Conservation (phyloP, 2,797 vertebrate species). For the Tragelaphus eurycerus region DNA sequence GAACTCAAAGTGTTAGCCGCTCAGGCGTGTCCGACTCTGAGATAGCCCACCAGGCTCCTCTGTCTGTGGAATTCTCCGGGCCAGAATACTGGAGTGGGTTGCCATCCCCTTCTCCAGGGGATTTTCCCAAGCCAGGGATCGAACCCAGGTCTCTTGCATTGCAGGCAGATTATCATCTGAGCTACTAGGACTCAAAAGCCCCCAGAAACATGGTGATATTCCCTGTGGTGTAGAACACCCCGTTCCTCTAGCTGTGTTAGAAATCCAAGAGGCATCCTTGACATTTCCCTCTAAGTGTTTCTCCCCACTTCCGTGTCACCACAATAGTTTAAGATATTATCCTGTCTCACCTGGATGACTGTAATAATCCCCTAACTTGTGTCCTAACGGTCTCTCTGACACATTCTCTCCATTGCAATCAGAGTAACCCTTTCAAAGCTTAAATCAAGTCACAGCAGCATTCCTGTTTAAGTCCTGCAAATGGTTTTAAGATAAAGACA, state of each 20-base stretch:
- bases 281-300: not conserved
- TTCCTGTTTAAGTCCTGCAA: not conserved
- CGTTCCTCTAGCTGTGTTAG: not conserved
- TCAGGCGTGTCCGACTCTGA: not conserved
- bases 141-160: not conserved
- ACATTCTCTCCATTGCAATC: not conserved
- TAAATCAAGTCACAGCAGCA: not conserved
- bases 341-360: not conserved
- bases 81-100: not conserved
- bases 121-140: not conserved
- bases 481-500: slow-evolving; percentile 5
- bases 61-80: not conserved
- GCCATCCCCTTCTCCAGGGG: not conserved
- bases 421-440: not conserved
- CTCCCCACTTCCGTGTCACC: not conserved
- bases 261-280: not conserved
- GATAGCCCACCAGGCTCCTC: not conserved
- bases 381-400: not conserved
- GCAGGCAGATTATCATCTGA: not conserved
- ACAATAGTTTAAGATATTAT: not conserved
- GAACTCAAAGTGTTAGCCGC: not conserved
- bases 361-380: not conserved
- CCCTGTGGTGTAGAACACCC: not conserved
- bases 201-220: not conserved
- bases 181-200: not conserved